These are phyloP conservation scores for Callyntrura sp. DNA, from an alignment of 2,888 invertebrate species.

Conservation along the genomic window DNA sequence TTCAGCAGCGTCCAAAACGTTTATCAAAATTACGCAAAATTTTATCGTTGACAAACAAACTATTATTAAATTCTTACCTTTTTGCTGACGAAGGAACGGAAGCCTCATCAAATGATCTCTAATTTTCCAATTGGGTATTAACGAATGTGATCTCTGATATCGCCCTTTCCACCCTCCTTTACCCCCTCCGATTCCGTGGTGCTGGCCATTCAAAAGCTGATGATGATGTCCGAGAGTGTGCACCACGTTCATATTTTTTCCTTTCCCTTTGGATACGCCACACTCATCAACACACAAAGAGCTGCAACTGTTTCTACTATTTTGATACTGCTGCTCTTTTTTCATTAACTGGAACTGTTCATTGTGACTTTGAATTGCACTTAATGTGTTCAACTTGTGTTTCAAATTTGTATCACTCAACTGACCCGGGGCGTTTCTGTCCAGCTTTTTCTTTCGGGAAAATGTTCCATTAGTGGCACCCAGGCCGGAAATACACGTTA, in stretches of 20 bases:
- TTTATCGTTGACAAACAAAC: too few relatives aligned
- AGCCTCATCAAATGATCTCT: conserved; percentile 83
- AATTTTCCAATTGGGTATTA: conserved; percentile 83
- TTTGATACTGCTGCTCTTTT: conserved; percentile 45
- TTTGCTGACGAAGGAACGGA: conserved; percentile 81
- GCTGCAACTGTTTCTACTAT: conserved; percentile 52
- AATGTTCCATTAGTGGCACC: conserved; percentile 56
- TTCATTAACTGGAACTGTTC: conserved; percentile 39
- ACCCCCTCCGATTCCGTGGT: too few relatives aligned
- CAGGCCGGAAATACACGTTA: conserved; percentile 46
- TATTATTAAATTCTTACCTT: conserved; percentile 77
- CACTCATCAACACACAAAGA: conserved; percentile 59
- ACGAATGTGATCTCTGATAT: conserved; percentile 82
- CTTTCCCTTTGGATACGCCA: too few relatives aligned
- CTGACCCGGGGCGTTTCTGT: conserved; percentile 61
- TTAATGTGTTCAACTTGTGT: conserved; percentile 64
- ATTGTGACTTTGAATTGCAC: conserved; percentile 65
- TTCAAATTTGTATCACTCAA: conserved; percentile 62
- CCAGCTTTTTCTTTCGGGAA: conserved; percentile 75
- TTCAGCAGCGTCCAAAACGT: too few relatives aligned
- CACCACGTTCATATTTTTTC: too few relatives aligned
- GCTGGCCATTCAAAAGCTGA: too few relatives aligned
- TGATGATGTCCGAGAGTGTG: too few relatives aligned
- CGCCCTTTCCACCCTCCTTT: conserved; percentile 70
- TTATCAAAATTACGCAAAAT: too few relatives aligned